Percentiles rank a stretch among this genome's conserved stretches.
Evolutionary conservation across 2,888 invertebrate genomes (phyloP).

Genomic region (Lordiphosa fenestrarum): DNA sequence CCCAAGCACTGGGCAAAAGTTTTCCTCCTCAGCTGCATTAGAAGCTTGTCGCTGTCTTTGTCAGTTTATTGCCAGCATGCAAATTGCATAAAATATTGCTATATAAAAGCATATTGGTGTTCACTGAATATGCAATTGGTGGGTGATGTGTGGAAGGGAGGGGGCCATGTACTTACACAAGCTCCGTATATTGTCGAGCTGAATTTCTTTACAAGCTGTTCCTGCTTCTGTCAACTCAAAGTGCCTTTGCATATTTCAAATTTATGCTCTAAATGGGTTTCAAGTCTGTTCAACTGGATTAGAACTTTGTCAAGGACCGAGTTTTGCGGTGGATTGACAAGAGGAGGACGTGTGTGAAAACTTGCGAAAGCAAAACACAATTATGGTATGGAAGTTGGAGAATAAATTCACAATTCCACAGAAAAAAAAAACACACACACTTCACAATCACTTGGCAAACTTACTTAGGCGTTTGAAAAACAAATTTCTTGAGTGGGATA

Average conservation of each 20-base stretch:
- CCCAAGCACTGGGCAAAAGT: conserved; percentile 35
- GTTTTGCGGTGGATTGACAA: conserved; percentile 3
- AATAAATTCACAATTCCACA: too few species aligned
- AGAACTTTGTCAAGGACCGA: conserved; percentile 12
- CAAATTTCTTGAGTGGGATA: too few species aligned
- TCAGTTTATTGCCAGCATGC: conserved; percentile 56
- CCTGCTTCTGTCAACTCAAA: conserved; percentile 10
- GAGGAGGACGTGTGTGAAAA: conserved; percentile 1
- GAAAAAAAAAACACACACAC: too few species aligned
- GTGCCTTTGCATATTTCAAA: conserved; percentile 30
- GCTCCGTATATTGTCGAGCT: background rate
- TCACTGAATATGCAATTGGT: conserved; percentile 63
- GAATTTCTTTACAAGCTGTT: conserved; percentile 8
- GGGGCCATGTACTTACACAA: too few species aligned
- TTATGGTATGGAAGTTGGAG: too few species aligned
- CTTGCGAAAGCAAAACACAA: conserved; percentile 5
- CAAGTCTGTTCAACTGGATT: background rate
- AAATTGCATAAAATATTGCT: conserved; percentile 72
- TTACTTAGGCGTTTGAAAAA: too few species aligned
- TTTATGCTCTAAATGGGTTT: conserved; percentile 31
- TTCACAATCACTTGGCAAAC: too few species aligned
- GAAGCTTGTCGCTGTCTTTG: conserved; percentile 18
- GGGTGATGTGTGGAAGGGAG: conserved; percentile 27
- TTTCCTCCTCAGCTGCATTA: conserved; percentile 9
- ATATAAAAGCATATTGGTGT: conserved; percentile 69